Evolutionary conservation across 35 echinoderm and acorn worm species (phyloP).

Genomic region (Apostichopus californicus): DNA sequence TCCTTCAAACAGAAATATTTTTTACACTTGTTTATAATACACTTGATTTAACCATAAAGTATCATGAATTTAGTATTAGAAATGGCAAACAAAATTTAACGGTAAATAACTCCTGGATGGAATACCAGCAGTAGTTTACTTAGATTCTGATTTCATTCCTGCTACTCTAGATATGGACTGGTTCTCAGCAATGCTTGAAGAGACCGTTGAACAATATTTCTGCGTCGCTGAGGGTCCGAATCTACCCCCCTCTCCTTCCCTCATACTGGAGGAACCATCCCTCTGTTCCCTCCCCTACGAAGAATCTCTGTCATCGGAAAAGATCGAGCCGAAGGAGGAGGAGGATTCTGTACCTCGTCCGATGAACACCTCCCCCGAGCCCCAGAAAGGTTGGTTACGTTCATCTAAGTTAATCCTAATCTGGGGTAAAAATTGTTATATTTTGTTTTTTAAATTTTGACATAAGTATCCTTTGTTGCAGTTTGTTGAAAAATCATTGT

Average conservation of each 20-base stretch:
- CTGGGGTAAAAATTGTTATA: no score
- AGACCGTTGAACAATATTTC: slow-evolving; percentile 76
- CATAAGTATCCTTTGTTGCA: no score
- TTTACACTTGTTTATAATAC: no score
- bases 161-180: slow-evolving; percentile 66
- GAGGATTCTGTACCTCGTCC: neutral
- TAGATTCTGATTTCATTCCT: slow-evolving; percentile 6
- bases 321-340: neutral
- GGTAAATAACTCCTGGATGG: no score
- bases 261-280: neutral
- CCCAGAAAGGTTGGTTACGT: slow-evolving; percentile 4
- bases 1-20: no score
- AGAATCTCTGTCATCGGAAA: slow-evolving; percentile 8
- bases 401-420: no score
- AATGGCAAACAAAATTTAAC: no score
- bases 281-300: neutral
- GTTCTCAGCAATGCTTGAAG: slow-evolving; percentile 70
- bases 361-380: neutral
- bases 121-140: neutral
- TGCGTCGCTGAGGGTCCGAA: slow-evolving; percentile 54
- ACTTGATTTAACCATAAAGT: no score
- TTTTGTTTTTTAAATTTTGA: no score
- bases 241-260: neutral
- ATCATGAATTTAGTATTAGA: no score
- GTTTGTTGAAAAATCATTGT: no score